These are phyloP conservation scores for Brachyhypopomus gauderio DNA, from an alignment of 2,113 vertebrate species.

Conservation along the genomic window DNA sequence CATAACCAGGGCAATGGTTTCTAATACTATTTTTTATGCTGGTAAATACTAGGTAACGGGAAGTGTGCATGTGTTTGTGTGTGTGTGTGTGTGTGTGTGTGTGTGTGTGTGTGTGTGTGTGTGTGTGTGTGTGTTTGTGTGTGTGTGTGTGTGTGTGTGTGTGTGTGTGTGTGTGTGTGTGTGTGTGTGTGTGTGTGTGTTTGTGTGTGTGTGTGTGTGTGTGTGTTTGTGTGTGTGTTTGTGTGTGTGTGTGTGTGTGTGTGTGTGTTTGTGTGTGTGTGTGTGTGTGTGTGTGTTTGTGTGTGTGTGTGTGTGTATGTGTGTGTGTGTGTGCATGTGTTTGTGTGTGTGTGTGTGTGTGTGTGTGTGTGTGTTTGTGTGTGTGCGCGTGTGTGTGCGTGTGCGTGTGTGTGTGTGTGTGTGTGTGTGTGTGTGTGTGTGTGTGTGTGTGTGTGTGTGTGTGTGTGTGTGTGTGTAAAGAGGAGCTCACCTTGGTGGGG, in stretches of 20 bases:
- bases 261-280: neutral
- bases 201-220: slow-evolving; percentile 7
- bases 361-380: neutral
- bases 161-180: neutral
- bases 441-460: slow-evolving; percentile 5
- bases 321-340: neutral
- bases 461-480: neutral
- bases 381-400: slow-evolving; percentile 6
- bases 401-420: no score
- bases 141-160: slow-evolving; percentile 15
- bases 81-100: slow-evolving; percentile 1
- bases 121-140: neutral
- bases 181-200: slow-evolving; percentile 1
- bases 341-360: slow-evolving; percentile 10
- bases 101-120: slow-evolving; percentile 1
- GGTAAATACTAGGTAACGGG: neutral
- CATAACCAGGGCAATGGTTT: neutral
- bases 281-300: neutral
- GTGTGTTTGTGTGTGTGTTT: neutral
- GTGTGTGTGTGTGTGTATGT: slow-evolving; percentile 1
- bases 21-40: neutral
- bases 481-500: slow-evolving; percentile 80
- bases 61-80: neutral
- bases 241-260: slow-evolving; percentile 15
- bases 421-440: no score